These are phyloP conservation scores for Nipponacmea schrenckii DNA, from an alignment of 2,888 invertebrate genomes.

Conservation along the genomic window DNA sequence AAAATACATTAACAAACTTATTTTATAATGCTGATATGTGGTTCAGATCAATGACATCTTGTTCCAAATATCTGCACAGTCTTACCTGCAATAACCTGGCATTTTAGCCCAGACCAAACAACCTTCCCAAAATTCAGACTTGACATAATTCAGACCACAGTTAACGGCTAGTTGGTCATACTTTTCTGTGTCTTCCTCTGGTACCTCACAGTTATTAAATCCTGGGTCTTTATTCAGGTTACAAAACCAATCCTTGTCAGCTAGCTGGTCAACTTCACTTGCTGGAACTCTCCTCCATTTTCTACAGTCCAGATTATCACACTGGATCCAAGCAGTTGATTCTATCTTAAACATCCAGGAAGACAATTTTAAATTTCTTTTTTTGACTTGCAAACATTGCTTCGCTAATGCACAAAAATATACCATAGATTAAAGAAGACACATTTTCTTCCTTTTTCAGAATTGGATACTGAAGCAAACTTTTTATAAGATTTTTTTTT, in stretches of 20 bases:
- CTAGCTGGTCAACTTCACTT: slow-evolving; percentile 30
- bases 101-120: slow-evolving; percentile 61
- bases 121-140: slow-evolving; percentile 49
- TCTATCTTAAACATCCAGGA: slow-evolving; percentile 37
- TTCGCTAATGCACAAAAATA: too few relatives aligned
- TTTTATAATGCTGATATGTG: too few relatives aligned
- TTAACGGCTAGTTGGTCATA: slow-evolving; percentile 53
- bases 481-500: too few relatives aligned
- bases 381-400: not conserved
- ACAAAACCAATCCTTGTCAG: slow-evolving; percentile 55
- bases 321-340: slow-evolving; percentile 60
- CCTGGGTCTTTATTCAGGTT: slow-evolving; percentile 47
- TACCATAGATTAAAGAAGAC: too few relatives aligned
- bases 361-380: not conserved
- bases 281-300: slow-evolving; percentile 57
- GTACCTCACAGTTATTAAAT: slow-evolving; percentile 45
- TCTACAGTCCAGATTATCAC: slow-evolving; percentile 57
- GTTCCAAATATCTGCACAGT: too few relatives aligned
- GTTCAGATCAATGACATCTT: too few relatives aligned
- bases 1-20: too few relatives aligned
- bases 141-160: slow-evolving; percentile 50
- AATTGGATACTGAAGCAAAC: too few relatives aligned
- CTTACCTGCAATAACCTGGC: slow-evolving; percentile 59
- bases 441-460: too few relatives aligned
- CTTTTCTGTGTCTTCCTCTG: slow-evolving; percentile 49